A percentile compares a stretch with the other conserved stretches of the same genome.
phyloP scores from a whole-genome alignment of 2,888 invertebrate genomes.

The Germaria angustata region DNA sequence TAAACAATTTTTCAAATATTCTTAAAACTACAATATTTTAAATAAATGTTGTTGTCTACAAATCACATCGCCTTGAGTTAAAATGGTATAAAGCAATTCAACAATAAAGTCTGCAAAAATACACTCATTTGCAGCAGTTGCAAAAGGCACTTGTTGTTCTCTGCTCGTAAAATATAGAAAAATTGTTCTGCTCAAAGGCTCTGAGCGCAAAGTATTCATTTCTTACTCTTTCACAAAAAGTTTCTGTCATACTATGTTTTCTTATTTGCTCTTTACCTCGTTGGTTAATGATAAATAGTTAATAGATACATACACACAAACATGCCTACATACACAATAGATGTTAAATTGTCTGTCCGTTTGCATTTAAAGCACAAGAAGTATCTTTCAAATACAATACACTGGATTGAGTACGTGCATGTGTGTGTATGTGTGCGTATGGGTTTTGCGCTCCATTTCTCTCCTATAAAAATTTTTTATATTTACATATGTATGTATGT shows the following conservation, averaged over 20 bases:
- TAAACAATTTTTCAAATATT: no score
- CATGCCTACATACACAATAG: background rate
- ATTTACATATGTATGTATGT: no score
- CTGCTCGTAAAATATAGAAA: background rate
- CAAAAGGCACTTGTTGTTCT: constrained; percentile 47
- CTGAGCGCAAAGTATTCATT: constrained; percentile 15
- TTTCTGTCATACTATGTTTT: background rate
- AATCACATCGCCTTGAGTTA: no score
- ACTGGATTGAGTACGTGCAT: no score
- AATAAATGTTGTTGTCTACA: no score
- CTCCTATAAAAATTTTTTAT: no score
- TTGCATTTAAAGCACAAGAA: constrained; percentile 3
- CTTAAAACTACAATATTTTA: no score
- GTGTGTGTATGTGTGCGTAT: background rate
- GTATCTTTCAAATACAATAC: constrained; percentile 24
- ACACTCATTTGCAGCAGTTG: constrained; percentile 41
- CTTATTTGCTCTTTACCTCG: background rate
- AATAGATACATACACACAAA: no score
- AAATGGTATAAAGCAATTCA: no score
- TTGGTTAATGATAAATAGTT: constrained; percentile 7
- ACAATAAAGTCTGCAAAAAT: no score
- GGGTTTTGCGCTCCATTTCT: no score
- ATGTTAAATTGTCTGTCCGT: background rate
- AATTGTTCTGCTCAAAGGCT: background rate
- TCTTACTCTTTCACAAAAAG: constrained; percentile 4